phyloP scores from a whole-genome alignment of 2,797 vertebrate species.

The Enteromius paludinosus region DNA sequence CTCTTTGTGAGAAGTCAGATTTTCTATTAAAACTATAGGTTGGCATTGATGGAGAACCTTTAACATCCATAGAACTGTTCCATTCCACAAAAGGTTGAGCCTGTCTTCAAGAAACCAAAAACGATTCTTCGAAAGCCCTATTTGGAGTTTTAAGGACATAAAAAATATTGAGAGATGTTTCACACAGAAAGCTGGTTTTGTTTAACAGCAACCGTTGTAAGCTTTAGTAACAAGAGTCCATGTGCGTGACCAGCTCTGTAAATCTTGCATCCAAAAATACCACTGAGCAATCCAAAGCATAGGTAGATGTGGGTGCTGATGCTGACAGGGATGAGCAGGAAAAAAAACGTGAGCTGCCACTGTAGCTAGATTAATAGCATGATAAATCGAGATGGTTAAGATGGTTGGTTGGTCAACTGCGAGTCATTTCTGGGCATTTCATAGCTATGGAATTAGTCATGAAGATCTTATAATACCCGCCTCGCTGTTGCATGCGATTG shows the following conservation, averaged over 20 bases:
- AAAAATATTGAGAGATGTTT: not conserved
- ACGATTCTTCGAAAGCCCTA: not conserved
- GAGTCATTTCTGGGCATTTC: slow-evolving; percentile 54
- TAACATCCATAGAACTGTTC: too few relatives aligned
- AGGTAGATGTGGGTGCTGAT: slow-evolving; percentile 34
- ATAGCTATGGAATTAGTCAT: slow-evolving; percentile 57
- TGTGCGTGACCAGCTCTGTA: slow-evolving; percentile 7
- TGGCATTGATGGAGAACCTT: not conserved
- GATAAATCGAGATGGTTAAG: slow-evolving; percentile 26
- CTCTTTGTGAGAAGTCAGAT: not conserved
- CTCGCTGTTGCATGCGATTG: slow-evolving; percentile 31
- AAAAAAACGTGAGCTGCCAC: slow-evolving; percentile 11
- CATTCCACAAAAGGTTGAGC: not conserved
- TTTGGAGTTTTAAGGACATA: not conserved
- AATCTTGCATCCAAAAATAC: slow-evolving; percentile 1
- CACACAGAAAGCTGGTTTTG: not conserved
- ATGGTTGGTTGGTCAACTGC: slow-evolving; percentile 53
- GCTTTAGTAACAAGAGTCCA: slow-evolving; percentile 14
- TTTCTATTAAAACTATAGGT: not conserved
- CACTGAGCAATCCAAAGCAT: slow-evolving; percentile 5
- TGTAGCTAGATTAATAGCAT: slow-evolving; percentile 13
- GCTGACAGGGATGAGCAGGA: not conserved
- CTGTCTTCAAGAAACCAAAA: not conserved
- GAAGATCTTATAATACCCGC: slow-evolving; percentile 47
- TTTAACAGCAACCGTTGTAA: not conserved